Conservation (phyloP, 2,888 invertebrate genomes). For the Liopterus haemorrhoidalis region DNA sequence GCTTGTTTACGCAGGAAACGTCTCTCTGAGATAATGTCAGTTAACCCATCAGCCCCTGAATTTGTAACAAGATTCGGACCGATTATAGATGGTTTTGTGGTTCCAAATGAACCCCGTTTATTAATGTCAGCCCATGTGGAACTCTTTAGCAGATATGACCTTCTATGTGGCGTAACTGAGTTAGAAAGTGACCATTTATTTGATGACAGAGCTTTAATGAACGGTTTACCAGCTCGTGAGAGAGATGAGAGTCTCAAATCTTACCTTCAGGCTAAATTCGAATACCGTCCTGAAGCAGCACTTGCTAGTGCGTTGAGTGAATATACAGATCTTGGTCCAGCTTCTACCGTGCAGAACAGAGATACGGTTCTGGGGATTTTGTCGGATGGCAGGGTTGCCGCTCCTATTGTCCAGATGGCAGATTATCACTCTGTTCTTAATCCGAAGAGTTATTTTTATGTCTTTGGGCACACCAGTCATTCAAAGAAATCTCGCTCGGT, state of each 20-base stretch:
- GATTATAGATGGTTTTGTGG: slow-evolving; percentile 77
- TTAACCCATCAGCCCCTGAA: slow-evolving; percentile 59
- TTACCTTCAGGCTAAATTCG: slow-evolving; percentile 71
- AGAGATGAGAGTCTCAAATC: slow-evolving; percentile 69
- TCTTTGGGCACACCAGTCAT: slow-evolving; percentile 78
- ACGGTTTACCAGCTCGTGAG: slow-evolving; percentile 69
- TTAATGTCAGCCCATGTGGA: slow-evolving; percentile 70
- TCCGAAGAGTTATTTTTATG: slow-evolving; percentile 78
- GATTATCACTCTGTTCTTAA: slow-evolving; percentile 70
- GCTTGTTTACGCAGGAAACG: slow-evolving; percentile 46
- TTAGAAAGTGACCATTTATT: slow-evolving; percentile 73
- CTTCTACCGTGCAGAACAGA: slow-evolving; percentile 41
- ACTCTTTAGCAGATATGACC: slow-evolving; percentile 74
- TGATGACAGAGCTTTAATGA: slow-evolving; percentile 62
- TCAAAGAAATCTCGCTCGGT: slow-evolving; percentile 76
- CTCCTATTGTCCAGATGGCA: slow-evolving; percentile 72
- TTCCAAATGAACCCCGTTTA: slow-evolving; percentile 72
- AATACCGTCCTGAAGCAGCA: slow-evolving; percentile 65
- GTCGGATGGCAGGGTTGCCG: slow-evolving; percentile 80
- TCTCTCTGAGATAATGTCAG: slow-evolving; percentile 63
- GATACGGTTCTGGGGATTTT: slow-evolving; percentile 81
- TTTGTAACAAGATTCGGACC: slow-evolving; percentile 87
- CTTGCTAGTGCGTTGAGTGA: slow-evolving; percentile 58
- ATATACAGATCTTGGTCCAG: slow-evolving; percentile 43
- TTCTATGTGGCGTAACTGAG: slow-evolving; percentile 81